Base-by-base conservation (phyloP, 1,140 invertebrate species). In the Drosophila funebris region DNA sequence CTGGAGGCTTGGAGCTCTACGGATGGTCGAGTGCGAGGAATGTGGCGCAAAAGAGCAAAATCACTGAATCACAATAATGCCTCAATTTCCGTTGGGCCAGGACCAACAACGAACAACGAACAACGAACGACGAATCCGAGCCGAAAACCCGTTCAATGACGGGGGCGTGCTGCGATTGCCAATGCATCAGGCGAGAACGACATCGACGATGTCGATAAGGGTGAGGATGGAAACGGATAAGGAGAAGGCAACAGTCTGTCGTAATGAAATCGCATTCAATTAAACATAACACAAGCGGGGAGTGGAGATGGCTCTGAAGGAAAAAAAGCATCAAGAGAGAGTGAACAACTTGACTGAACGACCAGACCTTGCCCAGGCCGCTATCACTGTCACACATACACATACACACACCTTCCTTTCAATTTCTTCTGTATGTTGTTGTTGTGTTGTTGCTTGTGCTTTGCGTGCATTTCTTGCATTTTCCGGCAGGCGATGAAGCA, bases 61-160 rank as follows among this genome's bases (percentile, higher is more conserved):
- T 87, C 82, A 87, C 67, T 87, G 82, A 87, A 87, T 88, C 83
- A 87, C 82, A 87, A 88, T 87, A 88, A 88, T 78, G 82, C 82
- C 78, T 88, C 82, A 87, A 87, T 87, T 88, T 87, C 82, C 82
- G 82, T 58, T 70, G 67, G 83, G 57, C 74, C 78, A 64, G 76
- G 33, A 54, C 33, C 9, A 22, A 33, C 14, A 16, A 20, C 14
- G 43, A 20, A 53, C 31, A 29, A 29, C 46, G n/a, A 16, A 8
- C 1, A 9, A 2, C 33, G 52, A 41, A 36, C 46, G 29, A 63
- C 72, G 67, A 76, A 16, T 66, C 13, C 58, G 43, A 50, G 33
- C 18, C 33, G 44, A 57, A 78, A 87, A 57, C 63, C 60, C 63
- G 62, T 56, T 66, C 63, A 70, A 73, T 64, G 68, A 73, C 11